Percentiles rank a stretch among this genome's conserved stretches.
phyloP scores from a whole-genome alignment of 1,140 invertebrate species.

The Drosophila novamexicana region DNA sequence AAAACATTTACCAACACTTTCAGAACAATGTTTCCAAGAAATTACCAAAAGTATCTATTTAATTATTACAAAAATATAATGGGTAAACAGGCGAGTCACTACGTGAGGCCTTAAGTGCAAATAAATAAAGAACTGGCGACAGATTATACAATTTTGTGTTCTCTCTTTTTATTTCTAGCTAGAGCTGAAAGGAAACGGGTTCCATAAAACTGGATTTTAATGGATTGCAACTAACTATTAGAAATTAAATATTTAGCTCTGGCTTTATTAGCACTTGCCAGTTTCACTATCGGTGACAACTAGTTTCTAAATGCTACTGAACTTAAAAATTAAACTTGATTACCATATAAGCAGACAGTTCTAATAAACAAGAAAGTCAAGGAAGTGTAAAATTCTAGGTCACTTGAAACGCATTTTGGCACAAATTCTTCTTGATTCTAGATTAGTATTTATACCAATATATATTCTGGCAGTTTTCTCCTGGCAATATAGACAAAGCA shows the following conservation, averaged over 20 bases:
- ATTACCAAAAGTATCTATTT: not conserved
- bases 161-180: not conserved
- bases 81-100: not conserved
- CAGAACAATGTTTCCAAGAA: constrained; percentile 13
- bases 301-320: not conserved
- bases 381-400: not conserved
- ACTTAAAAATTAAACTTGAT: not conserved
- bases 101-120: not conserved
- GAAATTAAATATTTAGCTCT: constrained; percentile 8
- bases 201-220: constrained; percentile 20
- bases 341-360: constrained; percentile 4
- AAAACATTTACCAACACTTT: not conserved
- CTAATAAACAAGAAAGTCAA: constrained; percentile 1
- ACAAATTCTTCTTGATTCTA: not conserved
- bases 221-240: constrained; percentile 1
- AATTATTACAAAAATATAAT: constrained; percentile 2
- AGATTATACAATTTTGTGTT: constrained; percentile 3
- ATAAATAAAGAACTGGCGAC: not conserved
- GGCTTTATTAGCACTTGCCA: constrained; percentile 22
- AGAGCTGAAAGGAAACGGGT: constrained; percentile 24
- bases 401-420: not conserved
- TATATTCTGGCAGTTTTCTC: not conserved
- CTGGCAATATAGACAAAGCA: not conserved
- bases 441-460: not conserved
- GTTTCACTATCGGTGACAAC: constrained; percentile 32